Conservation (phyloP, 2,113 vertebrate genomes). For the Dasyornis broadbenti region DNA sequence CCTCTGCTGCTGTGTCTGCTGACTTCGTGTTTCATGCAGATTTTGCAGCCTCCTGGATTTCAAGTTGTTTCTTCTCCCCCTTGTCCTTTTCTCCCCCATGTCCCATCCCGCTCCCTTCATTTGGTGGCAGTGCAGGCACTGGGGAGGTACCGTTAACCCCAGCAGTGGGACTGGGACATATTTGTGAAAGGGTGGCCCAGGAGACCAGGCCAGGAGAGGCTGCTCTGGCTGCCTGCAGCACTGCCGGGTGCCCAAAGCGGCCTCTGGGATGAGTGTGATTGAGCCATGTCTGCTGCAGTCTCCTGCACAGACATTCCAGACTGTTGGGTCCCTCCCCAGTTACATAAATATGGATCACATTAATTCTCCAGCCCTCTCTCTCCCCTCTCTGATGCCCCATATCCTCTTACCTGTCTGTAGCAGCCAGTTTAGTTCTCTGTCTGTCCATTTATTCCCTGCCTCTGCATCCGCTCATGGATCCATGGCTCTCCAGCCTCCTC, state of each 20-base stretch:
- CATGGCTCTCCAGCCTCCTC: background rate
- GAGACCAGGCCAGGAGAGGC: background rate
- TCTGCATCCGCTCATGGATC: background rate
- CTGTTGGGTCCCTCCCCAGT: background rate
- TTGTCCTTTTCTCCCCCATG: background rate
- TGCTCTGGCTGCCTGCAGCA: background rate
- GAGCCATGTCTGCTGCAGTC: background rate
- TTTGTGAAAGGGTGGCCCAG: background rate
- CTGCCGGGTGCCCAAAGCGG: background rate
- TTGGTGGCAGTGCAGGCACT: background rate
- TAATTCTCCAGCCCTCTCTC: background rate
- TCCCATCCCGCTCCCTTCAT: background rate
- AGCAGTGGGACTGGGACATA: background rate
- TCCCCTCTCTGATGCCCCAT: background rate
- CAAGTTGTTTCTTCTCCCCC: background rate
- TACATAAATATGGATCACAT: background rate
- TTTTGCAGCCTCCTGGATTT: background rate
- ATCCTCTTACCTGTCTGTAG: background rate
- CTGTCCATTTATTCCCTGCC: background rate
- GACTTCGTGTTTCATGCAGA: background rate
- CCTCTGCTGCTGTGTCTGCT: background rate
- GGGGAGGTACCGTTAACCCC: accelerated
- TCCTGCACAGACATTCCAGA: background rate
- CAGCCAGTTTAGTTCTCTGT: background rate
- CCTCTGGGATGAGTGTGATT: background rate